Conservation (phyloP, 2,113 vertebrate species). For the Geothlypis trichas region DNA sequence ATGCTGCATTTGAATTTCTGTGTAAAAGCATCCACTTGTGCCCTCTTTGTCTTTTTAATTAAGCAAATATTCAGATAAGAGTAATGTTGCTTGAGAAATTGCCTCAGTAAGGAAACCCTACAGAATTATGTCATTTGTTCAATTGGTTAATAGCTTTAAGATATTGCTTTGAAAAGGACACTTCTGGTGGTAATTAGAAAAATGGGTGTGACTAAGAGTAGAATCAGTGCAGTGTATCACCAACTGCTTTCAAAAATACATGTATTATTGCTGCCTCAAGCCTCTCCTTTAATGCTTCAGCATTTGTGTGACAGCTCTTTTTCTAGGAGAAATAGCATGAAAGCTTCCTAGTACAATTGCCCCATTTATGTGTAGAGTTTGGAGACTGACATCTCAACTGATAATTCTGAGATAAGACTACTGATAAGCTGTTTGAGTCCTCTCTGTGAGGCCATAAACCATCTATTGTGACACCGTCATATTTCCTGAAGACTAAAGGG, state of each 20-base stretch:
- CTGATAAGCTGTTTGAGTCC: background rate
- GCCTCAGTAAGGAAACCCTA: background rate
- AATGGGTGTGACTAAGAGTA: background rate
- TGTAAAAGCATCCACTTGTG: background rate
- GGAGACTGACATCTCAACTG: background rate
- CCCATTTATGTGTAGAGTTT: background rate
- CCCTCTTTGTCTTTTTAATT: background rate
- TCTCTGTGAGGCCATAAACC: background rate
- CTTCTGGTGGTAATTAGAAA: background rate
- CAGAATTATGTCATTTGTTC: background rate
- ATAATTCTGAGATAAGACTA: background rate
- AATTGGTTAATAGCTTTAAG: background rate
- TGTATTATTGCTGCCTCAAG: background rate
- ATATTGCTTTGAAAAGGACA: background rate
- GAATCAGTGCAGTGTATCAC: background rate
- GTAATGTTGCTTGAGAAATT: background rate
- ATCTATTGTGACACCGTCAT: background rate
- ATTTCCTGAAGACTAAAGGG: background rate
- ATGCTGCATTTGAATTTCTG: background rate
- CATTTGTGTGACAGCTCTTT: background rate
- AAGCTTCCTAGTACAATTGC: background rate
- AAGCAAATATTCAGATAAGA: background rate
- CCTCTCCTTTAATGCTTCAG: background rate
- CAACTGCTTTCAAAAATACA: background rate
- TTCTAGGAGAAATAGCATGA: background rate